Evolutionary conservation across 2,113 vertebrate species (phyloP).

Genomic region (Nyctereutes procyonoides): DNA sequence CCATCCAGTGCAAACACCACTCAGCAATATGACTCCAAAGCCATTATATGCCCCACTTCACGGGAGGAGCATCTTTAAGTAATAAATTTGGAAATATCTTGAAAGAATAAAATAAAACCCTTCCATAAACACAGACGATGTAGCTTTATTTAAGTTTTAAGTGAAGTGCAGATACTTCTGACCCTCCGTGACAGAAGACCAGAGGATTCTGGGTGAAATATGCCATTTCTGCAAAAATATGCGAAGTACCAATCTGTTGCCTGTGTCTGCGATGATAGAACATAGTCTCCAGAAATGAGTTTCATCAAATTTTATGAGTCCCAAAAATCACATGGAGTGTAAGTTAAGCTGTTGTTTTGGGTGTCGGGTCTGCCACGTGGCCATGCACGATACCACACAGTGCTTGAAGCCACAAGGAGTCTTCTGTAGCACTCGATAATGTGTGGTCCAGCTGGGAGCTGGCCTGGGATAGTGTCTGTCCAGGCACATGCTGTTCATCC

Average conservation of each 20-base stretch:
- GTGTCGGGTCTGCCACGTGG: not conserved
- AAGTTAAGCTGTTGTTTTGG: not conserved
- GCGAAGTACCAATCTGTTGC: not conserved
- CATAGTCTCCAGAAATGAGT: not conserved
- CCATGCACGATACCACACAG: rapidly evolving
- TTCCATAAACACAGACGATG: not conserved
- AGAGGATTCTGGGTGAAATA: not conserved
- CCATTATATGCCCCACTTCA: not conserved
- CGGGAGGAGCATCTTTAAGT: not conserved
- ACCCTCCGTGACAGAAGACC: not conserved
- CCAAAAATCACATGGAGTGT: too few relatives aligned
- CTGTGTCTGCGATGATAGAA: not conserved
- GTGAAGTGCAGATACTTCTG: not conserved
- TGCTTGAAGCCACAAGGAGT: not conserved
- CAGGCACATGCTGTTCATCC: rapidly evolving
- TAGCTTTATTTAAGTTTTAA: not conserved
- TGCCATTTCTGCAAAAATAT: not conserved
- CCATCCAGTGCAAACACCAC: rapidly evolving
- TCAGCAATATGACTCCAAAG: rapidly evolving
- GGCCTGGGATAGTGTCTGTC: not conserved
- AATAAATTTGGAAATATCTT: not conserved
- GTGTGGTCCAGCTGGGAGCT: not conserved
- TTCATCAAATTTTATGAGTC: not conserved
- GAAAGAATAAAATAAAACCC: not conserved
- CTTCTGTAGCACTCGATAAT: not conserved